Base-by-base conservation (phyloP, 2,113 vertebrate genomes). In the Urocolius indicus region DNA sequence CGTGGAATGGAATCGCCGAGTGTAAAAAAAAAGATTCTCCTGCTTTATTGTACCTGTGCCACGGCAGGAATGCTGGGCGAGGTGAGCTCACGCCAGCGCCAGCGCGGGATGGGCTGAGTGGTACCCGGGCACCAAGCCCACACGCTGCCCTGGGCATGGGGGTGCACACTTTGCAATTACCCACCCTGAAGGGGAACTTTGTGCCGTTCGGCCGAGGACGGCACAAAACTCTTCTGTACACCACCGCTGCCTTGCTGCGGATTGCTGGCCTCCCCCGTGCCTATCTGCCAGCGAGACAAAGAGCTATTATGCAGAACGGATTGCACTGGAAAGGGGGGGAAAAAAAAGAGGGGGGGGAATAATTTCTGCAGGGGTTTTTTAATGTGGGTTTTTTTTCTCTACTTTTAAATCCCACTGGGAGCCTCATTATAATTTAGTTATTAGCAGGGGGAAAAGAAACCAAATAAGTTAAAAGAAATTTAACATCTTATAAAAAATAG, bases 391-490 rank as follows among this genome's bases (percentile, higher is more conserved):
- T 81, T 34, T 81, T 78, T 92, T 73, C 32, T 27, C 38, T 63
- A 94, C 95, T 96, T 95, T 94, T n/a, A 59, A 96, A 95, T 96
- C 95, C 96, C 97, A 96, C 86, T 84, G 96, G 97, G 87, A 96
- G 84, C 58, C 92, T 97, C 94, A 96, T 97, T 98, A 97, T 97
- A 97, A 98, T 98, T 97, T 98, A 97, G 97, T 97, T 96, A 98
- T 97, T 97, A 98, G 96, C 82, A 82, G 63, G 23, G 38, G 46
- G 14, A 16, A 27, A 76, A 94, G 24, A 94, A 95, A 91, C 61
- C 72, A 97, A 98, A 89, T 95, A 97, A 95, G 96, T 96, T 94
- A 89, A 97, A 97, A 94, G 95, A 97, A 96, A 97, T 95, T 87
- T 94, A 93, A 93, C 91, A 82, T 90, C 59, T 82, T 55, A 22